phyloP scores from a whole-genome alignment of 2,888 invertebrate genomes.

The Phengaris arion region DNA sequence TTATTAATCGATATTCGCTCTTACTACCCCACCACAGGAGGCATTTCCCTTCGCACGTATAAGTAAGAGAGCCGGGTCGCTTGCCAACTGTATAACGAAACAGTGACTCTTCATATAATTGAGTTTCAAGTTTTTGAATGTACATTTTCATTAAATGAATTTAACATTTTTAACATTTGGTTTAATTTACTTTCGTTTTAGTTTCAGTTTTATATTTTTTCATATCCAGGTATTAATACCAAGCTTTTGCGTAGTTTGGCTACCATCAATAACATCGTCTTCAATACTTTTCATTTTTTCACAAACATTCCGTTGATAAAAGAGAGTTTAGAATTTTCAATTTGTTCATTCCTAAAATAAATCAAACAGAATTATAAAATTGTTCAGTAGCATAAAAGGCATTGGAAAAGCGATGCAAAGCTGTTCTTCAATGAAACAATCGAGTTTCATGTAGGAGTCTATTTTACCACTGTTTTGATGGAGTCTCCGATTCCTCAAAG shows the following conservation, averaged over 20 bases:
- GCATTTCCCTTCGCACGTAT: background rate
- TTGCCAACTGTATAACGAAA: constrained; percentile 29
- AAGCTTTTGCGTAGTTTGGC: background rate
- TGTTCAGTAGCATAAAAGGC: too few relatives aligned
- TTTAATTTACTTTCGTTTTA: constrained; percentile 14
- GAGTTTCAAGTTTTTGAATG: constrained; percentile 54
- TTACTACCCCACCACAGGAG: background rate
- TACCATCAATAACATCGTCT: background rate
- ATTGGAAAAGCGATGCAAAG: background rate
- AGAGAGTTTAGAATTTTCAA: background rate
- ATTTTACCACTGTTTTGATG: constrained; percentile 8
- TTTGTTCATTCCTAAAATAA: too few relatives aligned
- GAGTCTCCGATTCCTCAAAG: constrained; percentile 14
- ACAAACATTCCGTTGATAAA: background rate
- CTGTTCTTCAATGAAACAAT: background rate
- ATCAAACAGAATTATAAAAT: too few relatives aligned
- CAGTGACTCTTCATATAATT: constrained; percentile 47
- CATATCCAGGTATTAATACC: background rate
- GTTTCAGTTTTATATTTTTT: constrained; percentile 15
- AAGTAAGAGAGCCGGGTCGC: constrained; percentile 13
- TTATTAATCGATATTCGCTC: constrained; percentile 9
- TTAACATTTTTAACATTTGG: constrained; percentile 26
- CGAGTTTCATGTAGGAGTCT: constrained; percentile 11
- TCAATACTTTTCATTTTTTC: background rate
- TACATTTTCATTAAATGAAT: constrained; percentile 36